Percentiles rank a stretch among this genome's conserved stretches.
phyloP scores from a whole-genome alignment of 1,140 invertebrate genomes.

The Dendroctonus valens region DNA sequence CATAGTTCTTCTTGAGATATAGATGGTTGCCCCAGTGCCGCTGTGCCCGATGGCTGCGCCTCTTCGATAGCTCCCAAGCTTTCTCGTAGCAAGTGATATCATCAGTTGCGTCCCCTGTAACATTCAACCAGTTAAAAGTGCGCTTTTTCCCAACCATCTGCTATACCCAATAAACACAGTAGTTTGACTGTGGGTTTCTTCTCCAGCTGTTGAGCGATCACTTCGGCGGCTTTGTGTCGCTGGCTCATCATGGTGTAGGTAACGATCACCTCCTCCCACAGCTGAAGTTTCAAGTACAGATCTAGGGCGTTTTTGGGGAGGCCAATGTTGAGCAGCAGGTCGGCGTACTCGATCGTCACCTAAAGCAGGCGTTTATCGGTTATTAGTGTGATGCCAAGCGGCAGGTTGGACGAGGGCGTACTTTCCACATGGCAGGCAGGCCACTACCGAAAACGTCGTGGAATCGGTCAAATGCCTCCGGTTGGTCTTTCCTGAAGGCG shows the following conservation, averaged over 20 bases:
- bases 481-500: conserved; percentile 52
- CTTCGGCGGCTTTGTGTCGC: conserved; percentile 85
- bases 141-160: not conserved
- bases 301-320: conserved; percentile 84
- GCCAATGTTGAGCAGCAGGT: conserved; percentile 76
- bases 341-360: conserved; percentile 64
- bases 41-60: conserved; percentile 76
- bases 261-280: conserved; percentile 92
- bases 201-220: conserved; percentile 79
- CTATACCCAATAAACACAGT: conserved; percentile 77
- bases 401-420: conserved; percentile 51
- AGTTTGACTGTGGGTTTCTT: conserved; percentile 81
- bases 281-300: conserved; percentile 72
- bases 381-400: not conserved
- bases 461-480: conserved; percentile 53
- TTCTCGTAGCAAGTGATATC: conserved; percentile 85
- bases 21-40: conserved; percentile 81
- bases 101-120: conserved; percentile 61
- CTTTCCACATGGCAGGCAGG: conserved; percentile 70
- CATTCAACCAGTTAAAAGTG: too few species aligned
- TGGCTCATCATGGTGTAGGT: conserved; percentile 85
- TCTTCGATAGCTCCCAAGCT: conserved; percentile 86
- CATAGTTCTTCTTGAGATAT: conserved; percentile 72
- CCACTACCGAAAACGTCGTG: conserved; percentile 63
- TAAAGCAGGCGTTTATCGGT: conserved; percentile 2